A percentile compares a stretch with the other conserved stretches of the same genome.
Conservation (phyloP, 1,140 invertebrate genomes). For the Trinorchestia longiramus region DNA sequence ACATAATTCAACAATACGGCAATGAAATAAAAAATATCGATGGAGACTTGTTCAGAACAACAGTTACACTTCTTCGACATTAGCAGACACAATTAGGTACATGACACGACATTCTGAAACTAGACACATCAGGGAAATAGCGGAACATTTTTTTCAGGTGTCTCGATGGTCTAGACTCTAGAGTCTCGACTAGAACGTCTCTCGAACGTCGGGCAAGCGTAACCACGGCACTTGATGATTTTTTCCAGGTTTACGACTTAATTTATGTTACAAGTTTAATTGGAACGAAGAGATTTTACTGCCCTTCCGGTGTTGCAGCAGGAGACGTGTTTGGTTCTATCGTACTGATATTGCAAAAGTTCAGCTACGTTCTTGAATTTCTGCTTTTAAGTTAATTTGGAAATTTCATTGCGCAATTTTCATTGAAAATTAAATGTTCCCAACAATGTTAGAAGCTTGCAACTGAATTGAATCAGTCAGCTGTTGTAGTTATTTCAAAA, state of each 20-base stretch:
- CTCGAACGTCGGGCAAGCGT: background rate
- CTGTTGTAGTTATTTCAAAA: too few species aligned
- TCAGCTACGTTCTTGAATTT: background rate
- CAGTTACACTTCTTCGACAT: background rate
- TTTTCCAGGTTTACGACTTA: constrained; percentile 4
- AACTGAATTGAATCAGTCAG: too few species aligned
- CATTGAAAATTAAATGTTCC: background rate
- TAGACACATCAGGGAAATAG: too few species aligned
- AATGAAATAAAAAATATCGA: background rate
- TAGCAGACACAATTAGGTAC: background rate
- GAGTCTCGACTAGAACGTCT: background rate
- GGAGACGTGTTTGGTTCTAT: background rate
- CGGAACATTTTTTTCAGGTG: too few species aligned
- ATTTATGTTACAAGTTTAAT: constrained; percentile 28
- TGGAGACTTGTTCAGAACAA: background rate
- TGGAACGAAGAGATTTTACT: constrained; percentile 20
- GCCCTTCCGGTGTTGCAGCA: background rate
- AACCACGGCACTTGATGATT: background rate
- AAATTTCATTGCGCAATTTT: background rate
- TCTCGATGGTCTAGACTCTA: too few species aligned
- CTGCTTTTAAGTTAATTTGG: background rate
- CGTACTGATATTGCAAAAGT: background rate
- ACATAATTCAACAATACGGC: background rate
- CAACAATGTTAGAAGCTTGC: background rate
- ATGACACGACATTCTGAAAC: too few species aligned